These are phyloP conservation scores for Silurus asotus DNA, from an alignment of 2,113 vertebrate species.

Conservation along the genomic window DNA sequence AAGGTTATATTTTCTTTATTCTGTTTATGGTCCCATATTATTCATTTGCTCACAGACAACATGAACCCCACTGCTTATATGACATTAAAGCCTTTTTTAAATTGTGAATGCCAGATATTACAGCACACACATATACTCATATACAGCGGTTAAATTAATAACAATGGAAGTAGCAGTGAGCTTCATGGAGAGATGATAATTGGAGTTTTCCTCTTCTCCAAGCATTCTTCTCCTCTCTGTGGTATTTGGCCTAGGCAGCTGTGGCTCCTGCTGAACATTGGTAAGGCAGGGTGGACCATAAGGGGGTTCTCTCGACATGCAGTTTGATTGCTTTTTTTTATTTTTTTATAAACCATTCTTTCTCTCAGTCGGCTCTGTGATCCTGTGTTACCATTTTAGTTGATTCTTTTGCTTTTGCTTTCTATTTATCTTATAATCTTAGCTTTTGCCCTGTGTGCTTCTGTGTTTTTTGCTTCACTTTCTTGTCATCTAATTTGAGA, in stretches of 20 bases:
- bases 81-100: background rate
- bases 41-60: no score
- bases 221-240: conserved; percentile 31
- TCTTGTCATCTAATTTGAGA: background rate
- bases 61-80: background rate
- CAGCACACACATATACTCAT: background rate
- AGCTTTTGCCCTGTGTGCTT: background rate
- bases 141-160: conserved; percentile 31
- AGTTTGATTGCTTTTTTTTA: conserved; percentile 34
- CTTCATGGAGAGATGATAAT: conserved; percentile 33
- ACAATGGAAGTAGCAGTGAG: conserved; percentile 20
- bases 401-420: background rate
- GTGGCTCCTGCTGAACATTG: conserved; percentile 20
- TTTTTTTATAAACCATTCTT: background rate
- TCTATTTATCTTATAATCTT: background rate
- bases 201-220: conserved; percentile 11
- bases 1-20: no score
- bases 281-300: conserved; percentile 24
- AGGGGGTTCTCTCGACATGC: conserved; percentile 1
- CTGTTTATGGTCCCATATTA: no score
- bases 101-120: background rate
- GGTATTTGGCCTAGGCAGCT: conserved; percentile 5
- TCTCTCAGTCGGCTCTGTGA: conserved; percentile 20
- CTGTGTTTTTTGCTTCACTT: background rate
- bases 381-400: conserved; percentile 4